Base-by-base conservation (phyloP, 2,888 invertebrate species). In the Pteria penguin region DNA sequence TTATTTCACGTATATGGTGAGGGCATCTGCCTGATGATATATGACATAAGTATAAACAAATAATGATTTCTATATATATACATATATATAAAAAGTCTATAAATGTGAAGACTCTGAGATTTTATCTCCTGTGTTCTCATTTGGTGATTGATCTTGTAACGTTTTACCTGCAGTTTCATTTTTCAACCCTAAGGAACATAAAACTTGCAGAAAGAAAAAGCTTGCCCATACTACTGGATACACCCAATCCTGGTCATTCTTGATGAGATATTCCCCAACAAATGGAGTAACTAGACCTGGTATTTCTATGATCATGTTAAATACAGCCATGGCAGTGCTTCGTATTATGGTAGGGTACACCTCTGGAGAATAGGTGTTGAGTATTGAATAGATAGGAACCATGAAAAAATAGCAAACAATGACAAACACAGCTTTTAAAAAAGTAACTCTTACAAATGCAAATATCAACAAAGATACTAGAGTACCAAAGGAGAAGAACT, bases 281-380 rank as follows among this genome's bases (percentile, higher is more conserved):
- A 88, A 89, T 1, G 89, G 82, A 5, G 87, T 87, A 0, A 88
- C 72, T 11, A 88, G 66, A 29, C 86, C 86, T 22, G 88, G 88
- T 45, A 84, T 75, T 65, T 88, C 85, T 54, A 87, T 86, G 24
- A 88, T 75, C 61, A 87, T 85, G 69, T 87, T 86, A 52, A 87
- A 79, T 81, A 85, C 86, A 1, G 86, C 89, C 86, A 89, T 84
- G 14, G 89, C 87, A 22, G 86, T 84, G 62, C 86, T 85, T 11
- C 89, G 82, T 8, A 86, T 74, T 27, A 82, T 78, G 5, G 89
- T 89, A 2, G 88, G 88, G 68, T 86, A 89, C 0, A 86, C 72
- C 75, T 89, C 89, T 8, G 89, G 87, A 14, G 89, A 88, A 71
- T 85, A 86, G 2, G 89, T 86, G 67, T 88, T 89, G 4, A 89